Conservation (phyloP, 1,140 invertebrate genomes). For the Calephelis nemesis region DNA sequence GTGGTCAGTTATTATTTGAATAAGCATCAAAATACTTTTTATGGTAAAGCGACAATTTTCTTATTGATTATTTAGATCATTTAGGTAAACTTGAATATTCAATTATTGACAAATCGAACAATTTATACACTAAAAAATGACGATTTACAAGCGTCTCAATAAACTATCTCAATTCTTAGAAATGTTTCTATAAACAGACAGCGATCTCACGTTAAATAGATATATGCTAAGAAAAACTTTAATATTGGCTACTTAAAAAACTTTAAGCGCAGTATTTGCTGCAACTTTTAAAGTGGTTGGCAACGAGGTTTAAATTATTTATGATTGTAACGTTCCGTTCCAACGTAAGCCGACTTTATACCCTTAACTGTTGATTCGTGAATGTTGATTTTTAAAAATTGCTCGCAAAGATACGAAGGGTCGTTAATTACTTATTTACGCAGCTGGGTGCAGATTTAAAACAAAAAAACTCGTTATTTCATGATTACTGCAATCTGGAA, state of each 20-base stretch:
- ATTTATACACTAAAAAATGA: too few species aligned
- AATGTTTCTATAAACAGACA: too few species aligned
- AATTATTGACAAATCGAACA: too few species aligned
- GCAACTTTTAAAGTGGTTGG: conserved; percentile 23
- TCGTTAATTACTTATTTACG: conserved; percentile 15
- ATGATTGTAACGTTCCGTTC: conserved; percentile 27
- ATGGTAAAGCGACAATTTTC: too few species aligned
- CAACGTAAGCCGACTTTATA: conserved; percentile 28
- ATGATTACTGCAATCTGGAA: background rate
- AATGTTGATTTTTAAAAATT: conserved; percentile 19
- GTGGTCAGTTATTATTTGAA: too few species aligned
- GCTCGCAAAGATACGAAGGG: conserved; percentile 13
- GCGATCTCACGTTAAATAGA: background rate
- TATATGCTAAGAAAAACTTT: conserved; percentile 14
- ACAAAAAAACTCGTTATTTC: background rate
- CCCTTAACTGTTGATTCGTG: conserved; percentile 23
- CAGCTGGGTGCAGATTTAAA: background rate
- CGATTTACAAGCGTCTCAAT: too few species aligned
- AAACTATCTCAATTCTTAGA: too few species aligned
- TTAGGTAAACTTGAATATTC: too few species aligned
- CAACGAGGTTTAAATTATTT: conserved; percentile 35
- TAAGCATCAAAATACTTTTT: too few species aligned
- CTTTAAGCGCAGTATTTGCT: conserved; percentile 28
- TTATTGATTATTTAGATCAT: too few species aligned
- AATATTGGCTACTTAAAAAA: conserved; percentile 26